A percentile compares a stretch with the other conserved stretches of the same genome.
These are phyloP conservation scores for Bubalus kerabau DNA, from an alignment of 2,113 vertebrate species.

Conservation along the genomic window DNA sequence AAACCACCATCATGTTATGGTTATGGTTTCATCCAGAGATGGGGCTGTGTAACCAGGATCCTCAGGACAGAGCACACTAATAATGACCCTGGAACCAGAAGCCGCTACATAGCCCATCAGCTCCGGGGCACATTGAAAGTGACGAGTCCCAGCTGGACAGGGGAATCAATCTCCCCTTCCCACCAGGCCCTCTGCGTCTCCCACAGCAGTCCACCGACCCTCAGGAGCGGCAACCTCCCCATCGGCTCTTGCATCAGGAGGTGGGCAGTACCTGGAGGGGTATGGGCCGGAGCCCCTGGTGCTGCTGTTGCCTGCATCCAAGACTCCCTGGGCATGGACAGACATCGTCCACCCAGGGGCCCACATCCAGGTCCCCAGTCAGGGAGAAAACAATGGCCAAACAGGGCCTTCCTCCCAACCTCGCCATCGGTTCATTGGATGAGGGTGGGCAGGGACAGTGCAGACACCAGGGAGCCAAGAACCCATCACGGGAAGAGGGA, in stretches of 20 bases:
- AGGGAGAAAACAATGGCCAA: too few species aligned
- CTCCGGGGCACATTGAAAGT: neutral
- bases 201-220: neutral
- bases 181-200: neutral
- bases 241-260: neutral
- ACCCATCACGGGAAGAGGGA: neutral
- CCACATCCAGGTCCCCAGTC: neutral
- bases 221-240: neutral
- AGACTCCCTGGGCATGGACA: neutral
- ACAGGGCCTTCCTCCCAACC: neutral
- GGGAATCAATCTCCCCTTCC: neutral
- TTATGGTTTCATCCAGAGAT: neutral
- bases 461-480: neutral
- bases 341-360: neutral
- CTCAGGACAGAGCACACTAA: neutral
- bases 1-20: neutral
- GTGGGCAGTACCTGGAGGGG: neutral
- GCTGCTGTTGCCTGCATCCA: neutral
- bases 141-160: neutral
- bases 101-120: neutral
- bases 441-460: too few species aligned
- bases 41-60: neutral
- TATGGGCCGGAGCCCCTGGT: accelerated
- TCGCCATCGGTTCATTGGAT: accelerated
- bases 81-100: neutral